Evolutionary conservation across 2,113 vertebrate genomes (phyloP), one percentile per base, ranked within the genome.

Genomic region (Phaethon lepturus): DNA sequence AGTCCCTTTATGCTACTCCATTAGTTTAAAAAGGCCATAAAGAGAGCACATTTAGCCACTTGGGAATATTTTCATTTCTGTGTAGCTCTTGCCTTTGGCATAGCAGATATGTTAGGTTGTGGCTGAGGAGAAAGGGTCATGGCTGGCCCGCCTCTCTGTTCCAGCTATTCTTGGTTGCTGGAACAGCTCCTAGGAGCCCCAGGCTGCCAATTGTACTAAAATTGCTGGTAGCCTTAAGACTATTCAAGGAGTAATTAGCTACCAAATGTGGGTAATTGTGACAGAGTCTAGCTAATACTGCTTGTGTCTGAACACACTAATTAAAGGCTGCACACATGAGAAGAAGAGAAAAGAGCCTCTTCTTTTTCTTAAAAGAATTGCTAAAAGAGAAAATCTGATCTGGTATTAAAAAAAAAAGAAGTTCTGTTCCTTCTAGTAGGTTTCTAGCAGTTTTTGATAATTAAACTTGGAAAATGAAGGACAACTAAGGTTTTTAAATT

Each of bases 141-240:
- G 55, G 71, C 90, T 96, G 90, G 81, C 78, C 71, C 1, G 2
- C 75, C 82, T 90, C 69, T 73, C 77, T 50, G 13, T 79, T 92
- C 59, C 72, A 92, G 95, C 93, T 96, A 96, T 97, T 97, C 93
- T 92, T 71, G 95, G 95, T 77, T 96, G 95, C 95, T 96, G 96
- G 96, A 97, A 71, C 88, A 94, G 90, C 90, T 97, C 95, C 96
- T 96, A 69, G 79, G 93, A 85, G 95, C 88, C 90, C 38, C 78
- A 52, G 97, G 92, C 92, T 96, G 90, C 93, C 95, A 93, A 71
- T 69, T 95, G 90, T 58, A 59, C 92, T 94, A 33, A 90, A 96
- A 95, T 85, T 86, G 92, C 90, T 91, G 74, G 67, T 96, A 95
- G 92, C 93, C 93, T 83, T 96, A 93, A 93, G 90, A 94, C 92